phyloP scores from a whole-genome alignment of 2,888 invertebrate genomes.

The Geotrupes spiniger region DNA sequence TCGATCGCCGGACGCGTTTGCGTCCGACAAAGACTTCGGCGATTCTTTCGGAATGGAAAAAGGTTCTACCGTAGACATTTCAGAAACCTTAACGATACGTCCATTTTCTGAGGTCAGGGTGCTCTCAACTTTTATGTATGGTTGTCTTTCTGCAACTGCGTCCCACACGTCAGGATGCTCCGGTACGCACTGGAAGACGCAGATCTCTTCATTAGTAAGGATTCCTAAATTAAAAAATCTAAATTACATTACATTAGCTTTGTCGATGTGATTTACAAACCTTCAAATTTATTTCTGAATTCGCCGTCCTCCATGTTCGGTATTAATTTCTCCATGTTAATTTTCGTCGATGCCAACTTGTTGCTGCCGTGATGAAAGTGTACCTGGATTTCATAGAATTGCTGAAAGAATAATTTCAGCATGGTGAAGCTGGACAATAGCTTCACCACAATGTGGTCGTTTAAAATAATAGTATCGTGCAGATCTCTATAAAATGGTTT shows the following conservation, averaged over 20 bases:
- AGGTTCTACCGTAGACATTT: slow-evolving; percentile 2
- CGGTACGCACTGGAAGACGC: slow-evolving; percentile 34
- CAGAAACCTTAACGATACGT: slow-evolving; percentile 8
- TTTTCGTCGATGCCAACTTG: slow-evolving; percentile 38
- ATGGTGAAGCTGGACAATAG: slow-evolving; percentile 35
- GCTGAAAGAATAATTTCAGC: slow-evolving; percentile 38
- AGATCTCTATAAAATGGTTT: slow-evolving; percentile 42
- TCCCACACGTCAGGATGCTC: neutral
- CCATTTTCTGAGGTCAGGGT: slow-evolving; percentile 20
- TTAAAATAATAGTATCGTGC: slow-evolving; percentile 38
- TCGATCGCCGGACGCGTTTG: slow-evolving; percentile 21
- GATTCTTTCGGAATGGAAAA: neutral
- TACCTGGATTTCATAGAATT: slow-evolving; percentile 36
- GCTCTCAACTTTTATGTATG: slow-evolving; percentile 37
- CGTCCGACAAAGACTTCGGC: neutral
- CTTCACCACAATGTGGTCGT: slow-evolving; percentile 45
- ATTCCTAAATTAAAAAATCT: slow-evolving; percentile 8
- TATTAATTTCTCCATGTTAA: slow-evolving; percentile 33
- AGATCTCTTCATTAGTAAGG: slow-evolving; percentile 25
- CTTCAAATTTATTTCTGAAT: slow-evolving; percentile 15
- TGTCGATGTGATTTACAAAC: too few species aligned
- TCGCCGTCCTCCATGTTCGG: slow-evolving; percentile 15
- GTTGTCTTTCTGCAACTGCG: slow-evolving; percentile 31
- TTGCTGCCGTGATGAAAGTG: slow-evolving; percentile 39
- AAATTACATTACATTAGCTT: too few species aligned